Evolutionary conservation across 2,888 invertebrate genomes (phyloP).

Genomic region (Iphiclides podalirius): DNA sequence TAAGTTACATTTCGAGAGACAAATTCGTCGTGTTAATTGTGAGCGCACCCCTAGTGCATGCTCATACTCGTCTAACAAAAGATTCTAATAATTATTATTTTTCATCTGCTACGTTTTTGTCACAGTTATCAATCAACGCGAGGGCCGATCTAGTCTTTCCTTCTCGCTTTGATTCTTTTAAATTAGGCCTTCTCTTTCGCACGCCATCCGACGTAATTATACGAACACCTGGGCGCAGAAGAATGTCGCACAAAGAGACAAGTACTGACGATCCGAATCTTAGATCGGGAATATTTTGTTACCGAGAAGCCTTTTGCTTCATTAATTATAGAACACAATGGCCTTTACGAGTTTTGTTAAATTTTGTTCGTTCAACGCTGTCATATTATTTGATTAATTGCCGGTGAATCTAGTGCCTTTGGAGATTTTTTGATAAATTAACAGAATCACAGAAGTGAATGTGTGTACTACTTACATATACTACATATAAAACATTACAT

Average conservation of each 20-base stretch:
- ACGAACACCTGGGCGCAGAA: conserved; percentile 78
- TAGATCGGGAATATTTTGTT: conserved; percentile 77
- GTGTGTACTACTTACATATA: no score
- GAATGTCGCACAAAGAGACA: conserved; percentile 79
- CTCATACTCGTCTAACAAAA: conserved; percentile 74
- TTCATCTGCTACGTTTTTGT: conserved; percentile 80
- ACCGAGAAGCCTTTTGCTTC: conserved; percentile 77
- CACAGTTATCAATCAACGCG: conserved; percentile 81
- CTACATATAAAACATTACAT: no score
- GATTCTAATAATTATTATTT: conserved; percentile 78
- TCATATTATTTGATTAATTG: conserved; percentile 75
- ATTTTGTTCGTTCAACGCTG: conserved; percentile 69
- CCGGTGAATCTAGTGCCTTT: conserved; percentile 25
- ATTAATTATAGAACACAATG: conserved; percentile 80
- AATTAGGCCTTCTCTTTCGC: conserved; percentile 52
- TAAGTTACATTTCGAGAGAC: neutral
- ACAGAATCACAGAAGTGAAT: no score
- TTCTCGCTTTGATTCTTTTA: conserved; percentile 35
- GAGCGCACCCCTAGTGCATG: conserved; percentile 59
- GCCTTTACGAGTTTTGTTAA: conserved; percentile 71
- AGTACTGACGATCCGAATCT: conserved; percentile 78
- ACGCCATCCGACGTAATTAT: conserved; percentile 70
- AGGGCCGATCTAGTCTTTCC: conserved; percentile 55
- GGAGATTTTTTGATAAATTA: conserved; percentile 35
- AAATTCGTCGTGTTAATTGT: conserved; percentile 15